Evolutionary conservation across 2,888 invertebrate species (phyloP).

Genomic region (Strigamia crassipes): DNA sequence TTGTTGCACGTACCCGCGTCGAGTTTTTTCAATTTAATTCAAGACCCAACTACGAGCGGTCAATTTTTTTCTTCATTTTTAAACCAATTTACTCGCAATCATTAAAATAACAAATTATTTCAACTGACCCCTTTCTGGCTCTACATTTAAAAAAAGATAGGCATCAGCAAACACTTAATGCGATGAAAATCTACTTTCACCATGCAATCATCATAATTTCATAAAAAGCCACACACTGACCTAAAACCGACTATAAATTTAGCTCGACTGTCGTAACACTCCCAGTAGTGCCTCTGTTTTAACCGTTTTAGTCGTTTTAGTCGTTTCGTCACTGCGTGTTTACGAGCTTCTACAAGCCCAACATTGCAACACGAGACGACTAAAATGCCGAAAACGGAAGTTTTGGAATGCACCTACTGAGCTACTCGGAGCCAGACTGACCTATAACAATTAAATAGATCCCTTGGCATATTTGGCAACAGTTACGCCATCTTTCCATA

Average conservation of each 20-base stretch:
- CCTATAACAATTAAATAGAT: conserved; percentile 12
- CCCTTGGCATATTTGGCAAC: conserved; percentile 27
- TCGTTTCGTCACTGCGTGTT: too few species aligned
- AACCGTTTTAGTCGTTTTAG: too few species aligned
- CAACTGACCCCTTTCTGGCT: conserved; percentile 3
- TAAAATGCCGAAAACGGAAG: too few species aligned
- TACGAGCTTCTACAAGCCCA: too few species aligned
- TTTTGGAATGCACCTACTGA: neutral
- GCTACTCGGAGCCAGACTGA: neutral
- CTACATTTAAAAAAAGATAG: neutral
- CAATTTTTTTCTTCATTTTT: neutral
- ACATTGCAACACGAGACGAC: too few species aligned
- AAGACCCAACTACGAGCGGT: neutral
- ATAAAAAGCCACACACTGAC: conserved; percentile 23
- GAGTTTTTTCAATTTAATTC: neutral
- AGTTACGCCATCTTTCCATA: neutral
- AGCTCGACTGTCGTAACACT: neutral
- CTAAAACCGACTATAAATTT: conserved; percentile 22
- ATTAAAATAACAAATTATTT: neutral
- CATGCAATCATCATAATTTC: conserved; percentile 41
- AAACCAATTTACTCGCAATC: neutral
- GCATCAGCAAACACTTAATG: conserved; percentile 25
- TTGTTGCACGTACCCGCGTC: neutral
- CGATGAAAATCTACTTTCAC: conserved; percentile 35
- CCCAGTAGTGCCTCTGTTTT: too few species aligned